Evolutionary conservation across 2,113 vertebrate genomes (phyloP), one percentile per base, ranked within the genome.

Genomic region (Dascyllus trimaculatus): DNA sequence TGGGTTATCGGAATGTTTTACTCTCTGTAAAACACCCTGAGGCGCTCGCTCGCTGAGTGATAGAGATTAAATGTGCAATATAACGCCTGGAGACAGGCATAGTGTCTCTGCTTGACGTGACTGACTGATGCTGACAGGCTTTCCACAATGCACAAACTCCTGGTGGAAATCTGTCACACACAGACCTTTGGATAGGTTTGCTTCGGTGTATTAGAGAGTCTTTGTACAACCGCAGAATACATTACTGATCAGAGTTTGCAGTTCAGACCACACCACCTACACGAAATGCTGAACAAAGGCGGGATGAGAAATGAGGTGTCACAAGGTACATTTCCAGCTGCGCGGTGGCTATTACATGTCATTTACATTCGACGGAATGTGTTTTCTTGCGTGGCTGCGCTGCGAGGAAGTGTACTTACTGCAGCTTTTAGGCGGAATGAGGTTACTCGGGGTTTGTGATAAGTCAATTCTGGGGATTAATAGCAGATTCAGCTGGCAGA

Each of bases 101-200:
- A 56, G 77, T 66, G 78, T 87, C 81, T 88, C 69, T 38, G 78
- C 68, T 58, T 87, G 90, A 90, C 75, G 54, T 75, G 84, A 72
- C 80, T 90, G 91, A 93, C 75, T 92, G 91, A 91, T 88, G 86
- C 86, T 83, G 89, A 90, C 89, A 88, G 87, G 58, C 68, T 85
- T 80, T 86, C 54, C 58, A 35, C 32, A 29, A 21, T 40, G 71
- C 76, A 67, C 80, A 71, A 80, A 82, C 75, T 89, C 88, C 85
- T 71, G 82, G 75, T 85, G 88, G 86, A 82, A 60, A 84, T 82
- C 76, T 65, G 85, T 83, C 87, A 77, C 86, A 80, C 54, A 49
- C 76, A 87, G 71, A 89, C 86, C 85, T 89, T 79, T 85, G 86
- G 81, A 79, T 85, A 7, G 57, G 66, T 75, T 85, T 40, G 75